These are phyloP conservation scores for Turritopsis dohrnii DNA, from an alignment of 30 jellyfish, hydroid and myxozoan species.

Conservation along the genomic window DNA sequence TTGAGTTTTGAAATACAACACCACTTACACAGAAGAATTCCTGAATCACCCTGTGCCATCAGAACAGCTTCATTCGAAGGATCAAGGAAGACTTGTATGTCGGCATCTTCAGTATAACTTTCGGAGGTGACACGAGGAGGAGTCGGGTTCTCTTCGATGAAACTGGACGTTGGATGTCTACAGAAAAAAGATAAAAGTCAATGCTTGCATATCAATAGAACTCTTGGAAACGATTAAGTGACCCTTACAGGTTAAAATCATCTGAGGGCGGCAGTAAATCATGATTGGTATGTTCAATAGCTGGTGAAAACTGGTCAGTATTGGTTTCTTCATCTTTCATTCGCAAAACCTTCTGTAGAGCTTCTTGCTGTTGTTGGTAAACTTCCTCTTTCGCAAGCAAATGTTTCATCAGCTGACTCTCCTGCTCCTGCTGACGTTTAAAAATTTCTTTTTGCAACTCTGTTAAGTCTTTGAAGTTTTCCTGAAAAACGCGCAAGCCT, in stretches of 20 bases:
- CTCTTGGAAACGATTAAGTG: neutral
- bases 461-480: neutral
- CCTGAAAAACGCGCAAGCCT: neutral
- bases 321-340: conserved; percentile 8
- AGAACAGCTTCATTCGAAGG: conserved; percentile 69
- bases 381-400: conserved; percentile 66
- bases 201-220: neutral
- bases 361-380: conserved; percentile 5
- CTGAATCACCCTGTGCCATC: conserved; percentile 79
- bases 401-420: conserved; percentile 23
- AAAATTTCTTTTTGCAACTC: conserved; percentile 6
- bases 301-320: neutral
- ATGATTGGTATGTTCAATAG: too few relatives aligned
- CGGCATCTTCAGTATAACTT: neutral
- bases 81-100: conserved; percentile 37
- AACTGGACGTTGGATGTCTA: neutral
- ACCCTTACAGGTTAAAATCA: neutral
- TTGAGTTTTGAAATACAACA: conserved; percentile 2
- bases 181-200: neutral
- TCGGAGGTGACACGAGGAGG: neutral
- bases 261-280: neutral
- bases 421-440: conserved; percentile 47
- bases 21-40: conserved; percentile 76
- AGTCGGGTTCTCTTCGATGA: neutral
- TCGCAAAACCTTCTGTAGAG: neutral